Evolutionary conservation across 2,797 vertebrate genomes (phyloP).

Genomic region (Luscinia megarhynchos): DNA sequence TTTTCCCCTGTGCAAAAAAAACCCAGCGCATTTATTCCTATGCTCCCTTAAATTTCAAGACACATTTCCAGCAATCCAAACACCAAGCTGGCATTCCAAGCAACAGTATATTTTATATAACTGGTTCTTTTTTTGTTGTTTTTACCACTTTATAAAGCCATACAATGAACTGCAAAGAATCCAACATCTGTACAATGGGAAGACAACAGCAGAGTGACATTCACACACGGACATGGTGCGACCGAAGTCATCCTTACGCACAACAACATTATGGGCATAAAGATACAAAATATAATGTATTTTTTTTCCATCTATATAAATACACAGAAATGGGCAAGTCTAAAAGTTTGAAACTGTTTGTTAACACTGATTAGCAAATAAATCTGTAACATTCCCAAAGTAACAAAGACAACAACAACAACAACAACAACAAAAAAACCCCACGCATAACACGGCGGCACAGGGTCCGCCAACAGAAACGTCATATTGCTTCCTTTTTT

Average conservation of each 20-base stretch:
- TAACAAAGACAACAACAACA: slow-evolving; percentile 24
- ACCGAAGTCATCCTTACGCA: slow-evolving; percentile 74
- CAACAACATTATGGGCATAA: slow-evolving; percentile 75
- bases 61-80: slow-evolving; percentile 53
- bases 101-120: slow-evolving; percentile 84
- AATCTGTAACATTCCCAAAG: slow-evolving; percentile 44
- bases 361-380: slow-evolving; percentile 73
- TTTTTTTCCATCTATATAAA: slow-evolving; percentile 86
- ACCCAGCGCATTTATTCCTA: slow-evolving; percentile 43
- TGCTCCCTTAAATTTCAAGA: slow-evolving; percentile 24
- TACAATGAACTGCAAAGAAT: slow-evolving; percentile 90
- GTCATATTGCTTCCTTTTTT: slow-evolving; percentile 39
- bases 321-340: slow-evolving; percentile 76
- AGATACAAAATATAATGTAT: slow-evolving; percentile 84
- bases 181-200: slow-evolving; percentile 85
- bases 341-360: slow-evolving; percentile 39
- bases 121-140: slow-evolving; percentile 69
- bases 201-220: slow-evolving; percentile 69
- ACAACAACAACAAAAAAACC: neutral
- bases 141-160: slow-evolving; percentile 92
- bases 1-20: slow-evolving; percentile 32
- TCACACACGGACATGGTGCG: slow-evolving; percentile 47
- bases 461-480: slow-evolving; percentile 22
- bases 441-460: neutral
- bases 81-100: slow-evolving; percentile 74